phyloP scores from a whole-genome alignment of 64 coral and sea anemone genomes.

The Montipora sp. region DNA sequence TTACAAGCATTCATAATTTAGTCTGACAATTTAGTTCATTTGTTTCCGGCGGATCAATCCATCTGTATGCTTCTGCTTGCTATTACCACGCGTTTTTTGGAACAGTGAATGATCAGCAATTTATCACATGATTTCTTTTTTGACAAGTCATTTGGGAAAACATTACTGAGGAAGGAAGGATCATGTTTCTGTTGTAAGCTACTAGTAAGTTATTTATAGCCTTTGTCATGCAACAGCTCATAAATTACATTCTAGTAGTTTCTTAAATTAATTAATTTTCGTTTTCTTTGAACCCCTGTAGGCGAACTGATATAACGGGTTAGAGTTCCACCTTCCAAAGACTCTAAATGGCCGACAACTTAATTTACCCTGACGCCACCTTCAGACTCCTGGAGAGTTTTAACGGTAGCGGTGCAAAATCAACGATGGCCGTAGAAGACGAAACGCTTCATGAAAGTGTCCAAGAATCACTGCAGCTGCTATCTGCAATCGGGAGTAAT shows the following conservation, averaged over 20 bases:
- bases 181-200: too few species aligned
- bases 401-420: neutral
- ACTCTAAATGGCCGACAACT: conserved; percentile 19
- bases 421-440: conserved; percentile 8
- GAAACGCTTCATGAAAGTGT: neutral
- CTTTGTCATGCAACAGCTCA: too few species aligned
- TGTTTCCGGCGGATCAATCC: too few species aligned
- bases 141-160: neutral
- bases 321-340: neutral
- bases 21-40: too few species aligned
- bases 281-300: neutral
- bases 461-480: neutral
- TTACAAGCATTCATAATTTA: too few species aligned
- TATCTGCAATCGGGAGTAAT: conserved; percentile 21
- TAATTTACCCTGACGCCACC: conserved; percentile 45
- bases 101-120: neutral
- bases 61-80: too few species aligned
- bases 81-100: too few species aligned
- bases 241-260: neutral
- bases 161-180: neutral
- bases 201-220: too few species aligned
- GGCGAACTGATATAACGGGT: neutral
- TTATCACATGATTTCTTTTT: neutral
- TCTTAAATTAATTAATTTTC: neutral
- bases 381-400: conserved; percentile 35